Conservation (phyloP, 1,140 invertebrate genomes). For the Heliconius nattereri region DNA sequence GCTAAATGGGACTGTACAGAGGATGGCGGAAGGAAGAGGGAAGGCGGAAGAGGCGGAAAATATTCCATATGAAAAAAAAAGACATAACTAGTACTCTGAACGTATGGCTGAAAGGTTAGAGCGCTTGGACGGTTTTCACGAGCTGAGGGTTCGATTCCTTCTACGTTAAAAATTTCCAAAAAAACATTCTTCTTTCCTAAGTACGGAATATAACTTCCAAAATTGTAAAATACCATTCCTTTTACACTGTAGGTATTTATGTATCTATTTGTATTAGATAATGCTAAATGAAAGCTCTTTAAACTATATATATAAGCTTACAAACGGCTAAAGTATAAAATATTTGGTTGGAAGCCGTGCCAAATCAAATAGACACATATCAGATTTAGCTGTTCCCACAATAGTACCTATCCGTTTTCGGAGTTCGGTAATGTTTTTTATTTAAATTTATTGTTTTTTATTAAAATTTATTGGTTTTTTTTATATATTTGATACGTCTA, state of each 20-base stretch:
- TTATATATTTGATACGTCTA: background rate
- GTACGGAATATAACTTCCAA: too few species aligned
- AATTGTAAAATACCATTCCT: background rate
- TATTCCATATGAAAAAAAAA: too few species aligned
- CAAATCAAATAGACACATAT: conserved; percentile 15
- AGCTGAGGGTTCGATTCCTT: too few species aligned
- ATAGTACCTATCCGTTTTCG: background rate
- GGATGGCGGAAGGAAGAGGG: too few species aligned
- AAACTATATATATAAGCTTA: background rate
- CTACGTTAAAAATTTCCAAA: too few species aligned
- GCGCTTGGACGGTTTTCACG: too few species aligned
- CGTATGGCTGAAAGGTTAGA: too few species aligned
- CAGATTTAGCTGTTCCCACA: conserved; percentile 4
- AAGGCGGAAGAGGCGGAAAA: too few species aligned
- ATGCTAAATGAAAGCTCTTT: background rate
- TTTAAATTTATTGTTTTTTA: background rate
- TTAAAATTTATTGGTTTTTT: background rate
- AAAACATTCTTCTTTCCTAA: too few species aligned
- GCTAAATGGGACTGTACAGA: too few species aligned
- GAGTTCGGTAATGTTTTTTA: background rate
- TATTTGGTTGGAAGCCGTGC: conserved; percentile 8
- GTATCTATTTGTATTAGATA: background rate
- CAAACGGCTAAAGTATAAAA: conserved; percentile 6
- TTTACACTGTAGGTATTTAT: background rate
- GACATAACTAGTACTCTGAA: too few species aligned